These are phyloP conservation scores for Mormyrus hasselquistii DNA, from an alignment of 2,797 vertebrate genomes.

Conservation along the genomic window DNA sequence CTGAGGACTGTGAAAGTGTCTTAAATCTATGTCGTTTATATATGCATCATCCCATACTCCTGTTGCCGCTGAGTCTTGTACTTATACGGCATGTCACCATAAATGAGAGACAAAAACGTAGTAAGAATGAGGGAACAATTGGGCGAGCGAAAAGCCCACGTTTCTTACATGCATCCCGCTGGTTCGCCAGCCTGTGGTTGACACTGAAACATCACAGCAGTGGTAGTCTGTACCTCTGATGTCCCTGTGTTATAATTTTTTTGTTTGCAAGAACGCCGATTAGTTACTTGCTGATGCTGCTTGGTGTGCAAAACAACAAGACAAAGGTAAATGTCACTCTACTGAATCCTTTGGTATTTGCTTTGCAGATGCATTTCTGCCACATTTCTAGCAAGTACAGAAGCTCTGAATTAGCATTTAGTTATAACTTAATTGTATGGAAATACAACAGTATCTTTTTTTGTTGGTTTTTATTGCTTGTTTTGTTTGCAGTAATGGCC, in stretches of 20 bases:
- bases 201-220: conserved; percentile 32
- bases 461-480: background rate
- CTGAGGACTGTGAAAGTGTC: background rate
- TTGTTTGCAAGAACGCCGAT: conserved; percentile 9
- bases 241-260: conserved; percentile 1
- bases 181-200: background rate
- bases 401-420: conserved; percentile 4
- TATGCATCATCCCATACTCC: background rate
- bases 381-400: background rate
- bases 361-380: background rate
- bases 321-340: conserved; percentile 7
- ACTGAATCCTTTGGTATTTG: background rate
- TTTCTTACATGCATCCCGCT: background rate
- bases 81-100: background rate
- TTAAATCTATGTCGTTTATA: background rate
- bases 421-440: background rate
- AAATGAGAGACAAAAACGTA: background rate
- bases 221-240: conserved; percentile 35
- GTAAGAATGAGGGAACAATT: background rate
- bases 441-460: background rate
- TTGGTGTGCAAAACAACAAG: background rate
- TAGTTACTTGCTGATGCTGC: conserved; percentile 1
- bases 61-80: background rate
- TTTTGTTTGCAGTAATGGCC: background rate
- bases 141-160: background rate